Evolutionary conservation across 2,113 vertebrate genomes (phyloP).

Genomic region (Podiceps cristatus): DNA sequence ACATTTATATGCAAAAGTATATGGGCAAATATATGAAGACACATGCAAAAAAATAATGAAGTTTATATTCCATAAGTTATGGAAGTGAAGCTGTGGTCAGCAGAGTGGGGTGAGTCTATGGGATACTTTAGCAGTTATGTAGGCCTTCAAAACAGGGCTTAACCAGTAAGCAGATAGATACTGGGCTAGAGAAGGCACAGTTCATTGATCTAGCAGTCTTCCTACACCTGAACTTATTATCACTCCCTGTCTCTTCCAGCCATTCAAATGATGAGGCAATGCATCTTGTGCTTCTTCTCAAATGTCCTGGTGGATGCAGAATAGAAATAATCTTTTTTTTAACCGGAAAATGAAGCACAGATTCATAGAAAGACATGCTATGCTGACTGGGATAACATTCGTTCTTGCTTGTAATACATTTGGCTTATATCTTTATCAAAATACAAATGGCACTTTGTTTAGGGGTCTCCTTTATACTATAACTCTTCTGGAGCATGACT

Average conservation of each 20-base stretch:
- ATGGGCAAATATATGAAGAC: not conserved
- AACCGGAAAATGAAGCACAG: not conserved
- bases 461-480: not conserved
- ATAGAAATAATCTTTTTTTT: not conserved
- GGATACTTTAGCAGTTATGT: accelerated
- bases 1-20: not conserved
- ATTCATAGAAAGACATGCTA: not conserved
- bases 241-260: not conserved
- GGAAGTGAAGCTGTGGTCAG: not conserved
- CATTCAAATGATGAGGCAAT: not conserved
- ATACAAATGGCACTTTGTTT: not conserved
- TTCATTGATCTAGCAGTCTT: not conserved
- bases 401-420: not conserved
- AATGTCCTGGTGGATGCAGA: not conserved
- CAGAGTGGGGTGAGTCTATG: not conserved
- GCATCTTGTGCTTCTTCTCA: not conserved
- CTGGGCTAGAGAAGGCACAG: not conserved
- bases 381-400: not conserved
- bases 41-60: not conserved
- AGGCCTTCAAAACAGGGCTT: not conserved
- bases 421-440: not conserved
- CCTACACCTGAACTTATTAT: not conserved
- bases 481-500: not conserved
- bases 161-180: not conserved
- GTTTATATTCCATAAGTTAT: accelerated